Evolutionary conservation across 2,888 invertebrate genomes (phyloP).

Genomic region (Cephus rjabovi): DNA sequence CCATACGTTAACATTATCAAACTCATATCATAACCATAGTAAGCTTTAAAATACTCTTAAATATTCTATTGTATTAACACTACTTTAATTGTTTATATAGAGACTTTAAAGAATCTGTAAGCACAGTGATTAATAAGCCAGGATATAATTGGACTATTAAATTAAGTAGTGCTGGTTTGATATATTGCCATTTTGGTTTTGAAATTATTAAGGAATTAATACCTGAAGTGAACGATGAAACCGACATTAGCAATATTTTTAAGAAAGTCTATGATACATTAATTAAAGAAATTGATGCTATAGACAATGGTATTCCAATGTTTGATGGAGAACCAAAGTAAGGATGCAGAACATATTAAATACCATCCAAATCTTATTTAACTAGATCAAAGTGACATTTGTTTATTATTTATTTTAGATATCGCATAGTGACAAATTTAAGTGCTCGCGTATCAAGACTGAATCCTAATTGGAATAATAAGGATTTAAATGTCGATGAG

Average conservation of each 20-base stretch:
- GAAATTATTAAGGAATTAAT: constrained; percentile 77
- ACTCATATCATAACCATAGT: no score
- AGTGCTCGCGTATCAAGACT: constrained; percentile 80
- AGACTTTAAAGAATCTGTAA: constrained; percentile 50
- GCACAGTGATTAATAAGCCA: constrained; percentile 56
- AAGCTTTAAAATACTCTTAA: not conserved
- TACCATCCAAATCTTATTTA: constrained; percentile 36
- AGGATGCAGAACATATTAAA: constrained; percentile 11
- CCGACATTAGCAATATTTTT: constrained; percentile 72
- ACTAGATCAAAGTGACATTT: not conserved
- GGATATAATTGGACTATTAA: constrained; percentile 69
- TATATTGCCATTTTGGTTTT: constrained; percentile 91
- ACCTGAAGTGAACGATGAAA: constrained; percentile 66
- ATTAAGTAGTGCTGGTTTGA: constrained; percentile 93
- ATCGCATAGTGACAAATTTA: constrained; percentile 83
- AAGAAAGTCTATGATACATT: constrained; percentile 86
- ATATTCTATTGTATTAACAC: not conserved
- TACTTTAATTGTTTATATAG: constrained; percentile 26
- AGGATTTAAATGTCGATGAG: constrained; percentile 69
- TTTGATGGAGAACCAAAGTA: constrained; percentile 75
- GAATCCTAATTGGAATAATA: constrained; percentile 87
- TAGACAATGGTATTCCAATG: constrained; percentile 96
- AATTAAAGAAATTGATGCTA: constrained; percentile 94
- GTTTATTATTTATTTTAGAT: constrained; percentile 61
- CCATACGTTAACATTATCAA: not conserved